Percentiles rank a stretch among this genome's conserved stretches.
Conservation (phyloP, 2,888 invertebrate species). For the Gandaritis pyraliata region DNA sequence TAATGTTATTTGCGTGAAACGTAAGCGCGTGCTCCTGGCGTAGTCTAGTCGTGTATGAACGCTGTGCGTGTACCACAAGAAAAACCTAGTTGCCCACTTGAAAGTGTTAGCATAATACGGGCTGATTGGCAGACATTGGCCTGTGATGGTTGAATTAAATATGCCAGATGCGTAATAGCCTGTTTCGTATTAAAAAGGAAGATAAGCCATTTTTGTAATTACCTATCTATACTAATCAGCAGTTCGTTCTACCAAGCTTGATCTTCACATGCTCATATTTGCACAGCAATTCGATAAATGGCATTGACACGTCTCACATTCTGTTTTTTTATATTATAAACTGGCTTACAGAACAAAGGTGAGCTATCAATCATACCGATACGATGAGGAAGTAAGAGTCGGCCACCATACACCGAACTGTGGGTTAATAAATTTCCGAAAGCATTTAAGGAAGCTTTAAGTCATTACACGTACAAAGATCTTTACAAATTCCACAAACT, state of each 20-base stretch:
- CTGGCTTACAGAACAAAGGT: slow-evolving; percentile 47
- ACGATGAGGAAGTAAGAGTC: slow-evolving; percentile 60
- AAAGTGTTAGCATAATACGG: slow-evolving; percentile 22
- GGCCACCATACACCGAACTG: slow-evolving; percentile 68
- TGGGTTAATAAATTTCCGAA: slow-evolving; percentile 76
- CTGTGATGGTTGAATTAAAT: neutral
- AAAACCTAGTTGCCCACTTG: slow-evolving; percentile 34
- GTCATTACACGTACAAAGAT: slow-evolving; percentile 80
- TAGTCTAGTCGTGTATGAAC: slow-evolving; percentile 41
- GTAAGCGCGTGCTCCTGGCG: slow-evolving; percentile 68
- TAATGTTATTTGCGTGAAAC: slow-evolving; percentile 75
- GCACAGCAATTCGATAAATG: slow-evolving; percentile 11
- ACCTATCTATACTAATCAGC: neutral
- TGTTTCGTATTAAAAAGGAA: neutral
- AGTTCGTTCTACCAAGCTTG: neutral
- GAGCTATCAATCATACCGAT: slow-evolving; percentile 67
- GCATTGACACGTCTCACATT: slow-evolving; percentile 6
- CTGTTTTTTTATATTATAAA: slow-evolving; percentile 12
- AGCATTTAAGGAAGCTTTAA: slow-evolving; percentile 76
- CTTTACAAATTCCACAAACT: slow-evolving; percentile 72
- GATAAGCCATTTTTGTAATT: neutral
- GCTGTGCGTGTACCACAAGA: slow-evolving; percentile 44
- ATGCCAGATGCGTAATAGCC: too few species aligned
- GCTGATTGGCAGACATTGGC: slow-evolving; percentile 3
- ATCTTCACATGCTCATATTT: slow-evolving; percentile 17